Evolutionary conservation across 2,797 vertebrate genomes (phyloP).

Genomic region (Anguilla marmorata): DNA sequence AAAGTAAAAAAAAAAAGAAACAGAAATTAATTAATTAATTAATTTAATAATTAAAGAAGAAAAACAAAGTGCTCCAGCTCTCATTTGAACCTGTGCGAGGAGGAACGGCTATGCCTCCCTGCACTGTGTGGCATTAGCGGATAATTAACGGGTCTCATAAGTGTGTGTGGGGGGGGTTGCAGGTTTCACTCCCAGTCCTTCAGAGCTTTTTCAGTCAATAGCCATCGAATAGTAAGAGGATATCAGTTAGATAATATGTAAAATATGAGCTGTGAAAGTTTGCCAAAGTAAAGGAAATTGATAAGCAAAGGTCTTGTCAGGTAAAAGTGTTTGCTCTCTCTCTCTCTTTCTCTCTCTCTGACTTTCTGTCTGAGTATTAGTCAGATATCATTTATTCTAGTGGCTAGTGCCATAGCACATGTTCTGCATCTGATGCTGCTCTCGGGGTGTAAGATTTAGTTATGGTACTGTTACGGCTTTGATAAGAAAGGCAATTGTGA

Average conservation of each 20-base stretch:
- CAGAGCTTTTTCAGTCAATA: not conserved
- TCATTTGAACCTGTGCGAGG: not conserved
- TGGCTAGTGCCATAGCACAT: too few relatives aligned
- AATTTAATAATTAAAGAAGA: not conserved
- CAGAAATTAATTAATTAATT: not conserved
- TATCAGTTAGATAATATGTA: constrained; percentile 12
- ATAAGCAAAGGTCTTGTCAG: too few relatives aligned
- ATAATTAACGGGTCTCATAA: not conserved
- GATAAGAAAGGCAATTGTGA: too few relatives aligned
- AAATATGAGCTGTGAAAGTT: not conserved
- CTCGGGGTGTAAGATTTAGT: too few relatives aligned
- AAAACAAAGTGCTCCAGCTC: not conserved
- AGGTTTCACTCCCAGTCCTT: not conserved
- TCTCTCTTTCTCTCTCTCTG: too few relatives aligned
- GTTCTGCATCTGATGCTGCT: too few relatives aligned
- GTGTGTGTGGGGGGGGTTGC: not conserved
- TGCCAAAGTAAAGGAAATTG: too few relatives aligned
- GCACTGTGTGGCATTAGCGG: not conserved
- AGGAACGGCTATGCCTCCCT: not conserved
- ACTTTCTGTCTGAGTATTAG: too few relatives aligned
- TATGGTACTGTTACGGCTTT: too few relatives aligned
- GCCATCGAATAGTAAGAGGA: not conserved
- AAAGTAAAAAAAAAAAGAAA: not conserved
- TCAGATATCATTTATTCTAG: too few relatives aligned
- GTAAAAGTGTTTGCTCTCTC: too few relatives aligned